Evolutionary conservation across 2,113 vertebrate genomes (phyloP).

Genomic region (Rana temporaria): DNA sequence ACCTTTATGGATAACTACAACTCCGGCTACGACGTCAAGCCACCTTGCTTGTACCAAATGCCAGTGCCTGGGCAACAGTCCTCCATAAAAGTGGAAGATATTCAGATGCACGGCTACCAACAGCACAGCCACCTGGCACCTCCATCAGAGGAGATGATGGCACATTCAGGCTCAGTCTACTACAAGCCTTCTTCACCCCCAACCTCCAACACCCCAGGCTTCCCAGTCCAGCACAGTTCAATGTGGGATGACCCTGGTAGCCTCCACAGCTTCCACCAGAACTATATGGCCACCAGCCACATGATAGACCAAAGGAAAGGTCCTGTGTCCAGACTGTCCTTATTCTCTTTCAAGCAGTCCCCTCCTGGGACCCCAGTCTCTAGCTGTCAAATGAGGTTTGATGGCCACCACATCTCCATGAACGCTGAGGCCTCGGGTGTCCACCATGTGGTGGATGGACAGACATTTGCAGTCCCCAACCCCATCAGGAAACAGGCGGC

Average conservation of each 20-base stretch:
- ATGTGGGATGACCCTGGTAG: constrained; percentile 97
- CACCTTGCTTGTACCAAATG: constrained; percentile 98
- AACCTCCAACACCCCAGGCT: constrained; percentile 88
- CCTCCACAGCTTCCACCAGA: constrained; percentile 97
- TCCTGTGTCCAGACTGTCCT: constrained; percentile 92
- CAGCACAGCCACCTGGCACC: constrained; percentile 90
- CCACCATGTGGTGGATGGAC: constrained; percentile 88
- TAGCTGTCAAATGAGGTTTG: constrained; percentile 99
- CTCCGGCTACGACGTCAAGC: constrained; percentile 97
- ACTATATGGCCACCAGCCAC: constrained; percentile 94
- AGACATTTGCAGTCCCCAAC: constrained; percentile 91
- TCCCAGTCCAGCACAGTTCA: constrained; percentile 92
- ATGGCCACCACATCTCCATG: constrained; percentile 94
- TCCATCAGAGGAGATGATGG: constrained; percentile 92
- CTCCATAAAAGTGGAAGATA: constrained; percentile 98
- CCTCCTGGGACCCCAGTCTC: constrained; percentile 94
- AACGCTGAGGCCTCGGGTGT: constrained; percentile 84
- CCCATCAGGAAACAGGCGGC: constrained; percentile 90
- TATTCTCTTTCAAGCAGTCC: constrained; percentile 98
- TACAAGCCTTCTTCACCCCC: constrained; percentile 97
- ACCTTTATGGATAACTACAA: constrained; percentile 99
- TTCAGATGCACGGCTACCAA: constrained; percentile 97
- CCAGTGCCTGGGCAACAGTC: constrained; percentile 93
- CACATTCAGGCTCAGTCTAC: constrained; percentile 94
- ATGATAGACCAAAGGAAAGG: constrained; percentile 96